Conservation (phyloP, 2,113 vertebrate species). For the Octodon degus region DNA sequence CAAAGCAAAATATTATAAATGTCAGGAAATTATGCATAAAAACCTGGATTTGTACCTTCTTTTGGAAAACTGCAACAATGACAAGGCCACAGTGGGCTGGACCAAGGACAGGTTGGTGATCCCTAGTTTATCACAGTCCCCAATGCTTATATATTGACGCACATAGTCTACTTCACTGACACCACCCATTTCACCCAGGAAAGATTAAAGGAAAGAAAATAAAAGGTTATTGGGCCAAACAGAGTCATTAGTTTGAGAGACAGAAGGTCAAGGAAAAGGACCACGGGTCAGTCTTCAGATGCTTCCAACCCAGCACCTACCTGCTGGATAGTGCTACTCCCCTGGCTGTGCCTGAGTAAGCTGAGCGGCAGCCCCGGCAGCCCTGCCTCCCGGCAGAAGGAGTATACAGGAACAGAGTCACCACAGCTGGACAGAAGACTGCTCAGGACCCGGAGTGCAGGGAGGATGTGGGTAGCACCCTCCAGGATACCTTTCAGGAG, state of each 20-base stretch:
- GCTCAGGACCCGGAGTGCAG: conserved; percentile 86
- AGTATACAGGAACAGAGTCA: conserved; percentile 82
- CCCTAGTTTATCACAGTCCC: not conserved
- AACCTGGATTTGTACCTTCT: conserved; percentile 34
- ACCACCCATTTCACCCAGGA: not conserved
- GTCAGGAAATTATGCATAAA: conserved; percentile 13
- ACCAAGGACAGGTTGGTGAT: not conserved
- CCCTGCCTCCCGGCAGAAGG: conserved; percentile 86
- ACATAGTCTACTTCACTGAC: not conserved
- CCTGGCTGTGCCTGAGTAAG: conserved; percentile 86
- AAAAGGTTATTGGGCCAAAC: conserved; percentile 37
- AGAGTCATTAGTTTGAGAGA: not conserved
- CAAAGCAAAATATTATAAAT: conserved; percentile 26
- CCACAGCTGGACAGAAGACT: conserved; percentile 87
- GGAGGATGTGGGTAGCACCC: conserved; percentile 86
- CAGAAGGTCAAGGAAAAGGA: not conserved
- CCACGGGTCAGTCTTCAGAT: not conserved
- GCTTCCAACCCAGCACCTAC: conserved; percentile 78
- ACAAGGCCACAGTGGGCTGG: not conserved
- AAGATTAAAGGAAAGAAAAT: conserved; percentile 3
- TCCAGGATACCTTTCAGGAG: conserved; percentile 86
- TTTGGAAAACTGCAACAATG: conserved; percentile 12
- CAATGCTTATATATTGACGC: not conserved
- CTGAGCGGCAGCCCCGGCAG: conserved; percentile 88
- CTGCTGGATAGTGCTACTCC: conserved; percentile 83